Percentiles rank a stretch among this genome's conserved stretches.
Conservation (phyloP, 2,113 vertebrate species). For the Lathamus discolor region DNA sequence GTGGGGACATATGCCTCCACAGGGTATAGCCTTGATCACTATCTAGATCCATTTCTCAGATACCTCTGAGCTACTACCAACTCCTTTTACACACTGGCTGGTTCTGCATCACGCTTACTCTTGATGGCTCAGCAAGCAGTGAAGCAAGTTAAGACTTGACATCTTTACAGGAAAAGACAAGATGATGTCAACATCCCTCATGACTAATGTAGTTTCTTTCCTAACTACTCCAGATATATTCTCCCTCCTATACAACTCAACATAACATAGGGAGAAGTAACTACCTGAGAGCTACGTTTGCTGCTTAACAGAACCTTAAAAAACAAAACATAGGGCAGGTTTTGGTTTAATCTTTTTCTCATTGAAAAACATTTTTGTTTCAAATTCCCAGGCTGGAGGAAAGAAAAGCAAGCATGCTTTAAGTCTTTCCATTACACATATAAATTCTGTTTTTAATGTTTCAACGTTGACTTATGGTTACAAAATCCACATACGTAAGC, state of each 20-base stretch:
- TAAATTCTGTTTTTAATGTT: slow-evolving; percentile 63
- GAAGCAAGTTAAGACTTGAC: slow-evolving; percentile 32
- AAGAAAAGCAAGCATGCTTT: slow-evolving; percentile 64
- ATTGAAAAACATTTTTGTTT: slow-evolving; percentile 39
- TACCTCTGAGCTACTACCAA: neutral
- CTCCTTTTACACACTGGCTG: neutral
- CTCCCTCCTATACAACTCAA: slow-evolving; percentile 19
- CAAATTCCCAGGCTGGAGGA: slow-evolving; percentile 66
- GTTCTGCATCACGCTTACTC: neutral
- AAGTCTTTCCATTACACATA: slow-evolving; percentile 75
- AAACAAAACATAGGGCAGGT: neutral
- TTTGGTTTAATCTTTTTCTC: neutral
- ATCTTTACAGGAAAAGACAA: neutral
- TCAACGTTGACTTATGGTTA: slow-evolving; percentile 59
- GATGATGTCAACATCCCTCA: neutral
- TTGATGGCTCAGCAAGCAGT: neutral
- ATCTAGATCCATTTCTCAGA: neutral
- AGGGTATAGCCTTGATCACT: neutral
- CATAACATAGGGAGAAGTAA: slow-evolving; percentile 7
- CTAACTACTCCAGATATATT: neutral
- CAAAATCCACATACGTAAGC: slow-evolving; percentile 56
- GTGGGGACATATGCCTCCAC: neutral
- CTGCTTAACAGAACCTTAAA: slow-evolving; percentile 33
- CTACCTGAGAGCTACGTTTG: slow-evolving; percentile 9
- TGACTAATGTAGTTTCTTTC: neutral